Evolutionary conservation across 2,113 vertebrate species (phyloP).

Genomic region (Asarcornis scutulata): DNA sequence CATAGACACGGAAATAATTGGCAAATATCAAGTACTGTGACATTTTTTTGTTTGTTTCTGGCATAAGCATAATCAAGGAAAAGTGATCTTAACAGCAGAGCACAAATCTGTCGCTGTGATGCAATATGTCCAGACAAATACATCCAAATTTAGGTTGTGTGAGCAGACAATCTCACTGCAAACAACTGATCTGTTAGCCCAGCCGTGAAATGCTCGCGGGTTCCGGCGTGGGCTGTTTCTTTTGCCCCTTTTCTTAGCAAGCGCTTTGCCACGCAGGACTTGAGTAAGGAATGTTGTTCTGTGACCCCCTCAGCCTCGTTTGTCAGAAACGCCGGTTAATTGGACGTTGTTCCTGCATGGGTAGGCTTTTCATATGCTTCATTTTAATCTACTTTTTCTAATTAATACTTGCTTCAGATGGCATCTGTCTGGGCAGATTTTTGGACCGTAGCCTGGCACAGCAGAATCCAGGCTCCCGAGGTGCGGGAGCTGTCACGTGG

Average conservation of each 20-base stretch:
- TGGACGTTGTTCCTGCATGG: background rate
- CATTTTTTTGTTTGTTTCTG: background rate
- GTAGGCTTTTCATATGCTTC: background rate
- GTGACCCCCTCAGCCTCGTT: background rate
- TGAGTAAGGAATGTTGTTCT: background rate
- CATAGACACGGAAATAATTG: conserved; percentile 32
- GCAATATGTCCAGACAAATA: conserved; percentile 21
- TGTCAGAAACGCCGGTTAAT: background rate
- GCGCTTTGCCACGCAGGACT: background rate
- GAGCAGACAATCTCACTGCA: background rate
- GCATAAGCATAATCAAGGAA: conserved; percentile 5
- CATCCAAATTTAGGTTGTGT: background rate
- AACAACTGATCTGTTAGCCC: background rate
- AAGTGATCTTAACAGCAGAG: background rate
- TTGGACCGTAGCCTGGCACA: background rate
- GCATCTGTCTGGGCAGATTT: background rate
- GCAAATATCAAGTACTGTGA: background rate
- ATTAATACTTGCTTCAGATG: background rate
- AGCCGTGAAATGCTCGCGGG: background rate
- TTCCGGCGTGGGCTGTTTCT: background rate
- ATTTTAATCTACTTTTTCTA: background rate
- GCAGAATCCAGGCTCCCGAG: background rate
- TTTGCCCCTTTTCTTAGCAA: background rate
- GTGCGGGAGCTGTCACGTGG: background rate
- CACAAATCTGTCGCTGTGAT: background rate